These are phyloP conservation scores for Myathropa florea DNA, from an alignment of 2,888 invertebrate species.

Conservation along the genomic window DNA sequence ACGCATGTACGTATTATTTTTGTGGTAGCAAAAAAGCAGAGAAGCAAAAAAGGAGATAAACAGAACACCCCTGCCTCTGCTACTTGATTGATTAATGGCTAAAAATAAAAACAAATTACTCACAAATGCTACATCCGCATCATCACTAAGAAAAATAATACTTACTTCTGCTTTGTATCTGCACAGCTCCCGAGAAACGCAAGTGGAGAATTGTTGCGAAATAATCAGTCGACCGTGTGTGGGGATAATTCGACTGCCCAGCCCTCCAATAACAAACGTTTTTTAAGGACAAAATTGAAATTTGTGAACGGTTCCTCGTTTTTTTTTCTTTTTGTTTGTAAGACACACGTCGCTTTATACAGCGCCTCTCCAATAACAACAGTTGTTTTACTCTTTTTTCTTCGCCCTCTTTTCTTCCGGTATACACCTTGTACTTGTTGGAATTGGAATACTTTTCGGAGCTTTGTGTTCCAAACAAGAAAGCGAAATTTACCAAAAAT, in stretches of 20 bases:
- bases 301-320: conserved; percentile 12
- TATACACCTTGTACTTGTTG: conserved; percentile 33
- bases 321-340: conserved; percentile 11
- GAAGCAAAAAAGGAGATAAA: conserved; percentile 38
- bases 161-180: conserved; percentile 39
- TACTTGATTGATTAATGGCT: conserved; percentile 30
- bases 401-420: conserved; percentile 9
- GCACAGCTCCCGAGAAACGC: conserved; percentile 24
- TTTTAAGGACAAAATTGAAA: conserved; percentile 22
- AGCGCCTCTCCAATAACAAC: conserved; percentile 58
- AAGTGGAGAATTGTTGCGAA: conserved; percentile 18
- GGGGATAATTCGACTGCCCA: neutral
- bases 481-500: neutral
- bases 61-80: conserved; percentile 28
- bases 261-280: neutral
- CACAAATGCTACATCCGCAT: conserved; percentile 34
- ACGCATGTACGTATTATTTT: conserved; percentile 35
- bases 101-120: conserved; percentile 62
- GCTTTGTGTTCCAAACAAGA: conserved; percentile 1
- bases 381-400: conserved; percentile 43
- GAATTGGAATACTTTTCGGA: neutral
- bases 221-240: conserved; percentile 17
- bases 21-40: conserved; percentile 10
- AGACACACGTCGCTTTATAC: conserved; percentile 13
- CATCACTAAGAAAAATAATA: neutral